Percentiles rank a stretch among this genome's conserved stretches.
Evolutionary conservation across 2,888 invertebrate species (phyloP).

Genomic region (Pogonocherus hispidulus): DNA sequence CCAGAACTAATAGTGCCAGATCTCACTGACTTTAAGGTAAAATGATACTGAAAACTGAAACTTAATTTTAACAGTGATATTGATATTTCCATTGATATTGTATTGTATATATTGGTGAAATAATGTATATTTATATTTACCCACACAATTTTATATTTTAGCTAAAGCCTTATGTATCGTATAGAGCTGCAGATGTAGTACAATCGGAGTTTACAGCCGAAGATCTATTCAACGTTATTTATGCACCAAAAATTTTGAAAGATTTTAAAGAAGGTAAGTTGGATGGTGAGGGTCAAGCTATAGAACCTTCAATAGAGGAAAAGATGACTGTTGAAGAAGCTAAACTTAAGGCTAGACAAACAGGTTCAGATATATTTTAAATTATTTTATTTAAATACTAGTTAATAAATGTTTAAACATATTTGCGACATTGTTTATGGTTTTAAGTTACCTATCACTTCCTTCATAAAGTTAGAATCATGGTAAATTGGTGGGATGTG

Average conservation of each 20-base stretch:
- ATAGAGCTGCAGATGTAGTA: constrained; percentile 80
- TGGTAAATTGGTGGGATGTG: too few relatives aligned
- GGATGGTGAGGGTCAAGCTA: constrained; percentile 76
- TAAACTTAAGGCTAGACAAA: constrained; percentile 76
- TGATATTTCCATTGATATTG: too few relatives aligned
- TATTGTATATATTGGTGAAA: too few relatives aligned
- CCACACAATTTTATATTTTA: constrained; percentile 63
- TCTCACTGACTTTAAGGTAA: constrained; percentile 80
- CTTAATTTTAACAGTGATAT: neutral
- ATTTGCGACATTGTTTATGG: too few relatives aligned
- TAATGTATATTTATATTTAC: neutral
- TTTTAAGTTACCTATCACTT: too few relatives aligned
- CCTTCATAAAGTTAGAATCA: too few relatives aligned
- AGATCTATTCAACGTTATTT: constrained; percentile 86
- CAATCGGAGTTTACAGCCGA: constrained; percentile 88
- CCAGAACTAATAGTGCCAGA: constrained; percentile 95
- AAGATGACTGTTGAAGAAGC: constrained; percentile 81
- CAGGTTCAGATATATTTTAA: constrained; percentile 86
- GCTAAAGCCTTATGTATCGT: constrained; percentile 96
- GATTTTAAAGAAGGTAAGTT: constrained; percentile 83
- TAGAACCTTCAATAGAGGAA: constrained; percentile 82
- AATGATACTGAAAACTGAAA: neutral
- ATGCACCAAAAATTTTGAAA: constrained; percentile 82
- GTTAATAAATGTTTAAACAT: neutral
- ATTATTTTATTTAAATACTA: constrained; percentile 27